These are phyloP conservation scores for Orientallactaga bullata DNA, from an alignment of 2,113 vertebrate genomes.

Conservation along the genomic window DNA sequence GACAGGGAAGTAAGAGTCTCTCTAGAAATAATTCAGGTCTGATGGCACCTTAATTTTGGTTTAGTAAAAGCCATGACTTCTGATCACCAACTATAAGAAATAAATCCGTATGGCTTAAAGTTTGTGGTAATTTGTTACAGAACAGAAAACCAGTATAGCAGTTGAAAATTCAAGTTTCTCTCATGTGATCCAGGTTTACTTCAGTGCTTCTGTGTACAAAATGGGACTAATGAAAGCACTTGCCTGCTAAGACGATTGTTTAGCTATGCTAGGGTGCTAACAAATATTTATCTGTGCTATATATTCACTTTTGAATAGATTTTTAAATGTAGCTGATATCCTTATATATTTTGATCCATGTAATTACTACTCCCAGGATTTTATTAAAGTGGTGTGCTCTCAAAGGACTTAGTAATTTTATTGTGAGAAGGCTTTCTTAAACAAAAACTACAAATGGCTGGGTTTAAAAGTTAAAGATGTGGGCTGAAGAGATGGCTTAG, in stretches of 20 bases:
- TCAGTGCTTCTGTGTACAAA: background rate
- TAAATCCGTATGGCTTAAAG: background rate
- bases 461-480: slow-evolving; percentile 18
- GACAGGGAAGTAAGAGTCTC: background rate
- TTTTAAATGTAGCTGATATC: background rate
- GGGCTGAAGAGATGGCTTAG: no score
- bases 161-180: background rate
- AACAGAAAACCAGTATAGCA: background rate
- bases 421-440: slow-evolving; percentile 2
- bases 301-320: background rate
- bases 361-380: slow-evolving; percentile 21
- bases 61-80: background rate
- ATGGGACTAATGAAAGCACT: background rate
- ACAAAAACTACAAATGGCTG: slow-evolving; percentile 34
- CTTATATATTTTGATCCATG: slow-evolving; percentile 30
- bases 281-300: background rate
- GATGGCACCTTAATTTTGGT: background rate
- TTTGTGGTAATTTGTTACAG: background rate
- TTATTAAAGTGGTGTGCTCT: background rate
- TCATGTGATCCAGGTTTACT: background rate
- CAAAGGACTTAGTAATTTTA: slow-evolving; percentile 35
- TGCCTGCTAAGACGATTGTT: background rate
- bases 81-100: background rate
- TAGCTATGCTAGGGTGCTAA: background rate
- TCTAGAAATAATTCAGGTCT: background rate